Percentiles rank a stretch among this genome's conserved stretches.
phyloP scores from a whole-genome alignment of 1,140 invertebrate species.

The Neomicropteryx cornuta region DNA sequence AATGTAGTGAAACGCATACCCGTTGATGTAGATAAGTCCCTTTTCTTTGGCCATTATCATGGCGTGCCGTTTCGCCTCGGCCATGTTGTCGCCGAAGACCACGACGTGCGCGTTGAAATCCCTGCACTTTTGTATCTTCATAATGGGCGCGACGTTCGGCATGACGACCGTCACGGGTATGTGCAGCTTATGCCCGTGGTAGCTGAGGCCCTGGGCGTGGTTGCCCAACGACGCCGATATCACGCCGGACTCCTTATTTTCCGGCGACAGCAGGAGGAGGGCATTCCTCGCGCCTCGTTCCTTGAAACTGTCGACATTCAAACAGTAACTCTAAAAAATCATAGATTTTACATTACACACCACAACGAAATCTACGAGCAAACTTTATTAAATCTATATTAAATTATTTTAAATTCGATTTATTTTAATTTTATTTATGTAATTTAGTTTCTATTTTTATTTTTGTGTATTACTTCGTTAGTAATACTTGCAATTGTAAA shows the following conservation, averaged over 20 bases:
- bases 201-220: conserved; percentile 77
- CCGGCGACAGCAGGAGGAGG: conserved; percentile 58
- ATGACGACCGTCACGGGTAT: conserved; percentile 89
- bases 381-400: conserved; percentile 6
- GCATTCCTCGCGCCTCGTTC: conserved; percentile 86
- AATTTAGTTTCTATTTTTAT: too few species aligned
- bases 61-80: conserved; percentile 70
- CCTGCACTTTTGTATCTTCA: conserved; percentile 84
- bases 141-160: conserved; percentile 83
- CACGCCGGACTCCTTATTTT: conserved; percentile 65
- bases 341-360: neutral
- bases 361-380: neutral
- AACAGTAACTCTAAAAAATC: conserved; percentile 5
- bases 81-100: conserved; percentile 74
- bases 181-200: conserved; percentile 70
- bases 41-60: conserved; percentile 61
- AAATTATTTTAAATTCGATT: conserved; percentile 3
- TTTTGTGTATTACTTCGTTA: too few species aligned
- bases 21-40: conserved; percentile 73
- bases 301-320: conserved; percentile 62
- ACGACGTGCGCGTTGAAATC: conserved; percentile 78
- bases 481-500: too few species aligned
- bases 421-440: conserved; percentile 4
- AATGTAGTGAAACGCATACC: conserved; percentile 47
- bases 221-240: conserved; percentile 90